Evolutionary conservation across 2,113 vertebrate species (phyloP).

Genomic region (Micronycteris hirsuta): DNA sequence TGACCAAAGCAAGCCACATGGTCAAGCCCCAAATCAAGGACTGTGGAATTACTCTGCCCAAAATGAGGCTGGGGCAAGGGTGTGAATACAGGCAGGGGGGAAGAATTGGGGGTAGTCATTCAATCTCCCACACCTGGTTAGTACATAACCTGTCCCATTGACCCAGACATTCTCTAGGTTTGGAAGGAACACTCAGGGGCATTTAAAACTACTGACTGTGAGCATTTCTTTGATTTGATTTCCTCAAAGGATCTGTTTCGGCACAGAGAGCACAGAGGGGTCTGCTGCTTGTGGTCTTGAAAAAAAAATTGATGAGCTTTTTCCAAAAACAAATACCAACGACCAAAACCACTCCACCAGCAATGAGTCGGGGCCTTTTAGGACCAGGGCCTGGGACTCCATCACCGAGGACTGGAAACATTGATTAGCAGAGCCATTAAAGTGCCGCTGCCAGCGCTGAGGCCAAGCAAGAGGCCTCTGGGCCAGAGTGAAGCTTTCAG

Average conservation of each 20-base stretch:
- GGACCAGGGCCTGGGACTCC: neutral
- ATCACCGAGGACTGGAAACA: accelerated
- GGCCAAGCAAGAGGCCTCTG: neutral
- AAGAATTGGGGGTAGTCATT: neutral
- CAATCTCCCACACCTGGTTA: neutral
- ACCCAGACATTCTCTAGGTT: neutral
- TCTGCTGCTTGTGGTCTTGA: neutral
- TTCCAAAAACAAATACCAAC: neutral
- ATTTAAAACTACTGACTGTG: neutral
- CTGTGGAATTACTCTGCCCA: neutral
- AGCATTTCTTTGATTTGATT: neutral
- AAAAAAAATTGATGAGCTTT: neutral
- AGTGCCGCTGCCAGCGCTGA: neutral
- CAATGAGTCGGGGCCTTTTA: neutral
- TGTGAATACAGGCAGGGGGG: neutral
- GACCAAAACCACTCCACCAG: neutral
- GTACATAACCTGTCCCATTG: neutral
- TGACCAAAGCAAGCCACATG: neutral
- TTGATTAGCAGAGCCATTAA: neutral
- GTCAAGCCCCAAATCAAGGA: neutral
- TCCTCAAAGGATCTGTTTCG: neutral
- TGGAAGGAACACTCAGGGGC: neutral
- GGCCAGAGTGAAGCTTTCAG: neutral
- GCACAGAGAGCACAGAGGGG: neutral
- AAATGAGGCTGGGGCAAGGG: neutral